Evolutionary conservation across 1,140 invertebrate species (phyloP), one percentile per base, ranked within the genome.

Genomic region (Dendrolimus punctatus): DNA sequence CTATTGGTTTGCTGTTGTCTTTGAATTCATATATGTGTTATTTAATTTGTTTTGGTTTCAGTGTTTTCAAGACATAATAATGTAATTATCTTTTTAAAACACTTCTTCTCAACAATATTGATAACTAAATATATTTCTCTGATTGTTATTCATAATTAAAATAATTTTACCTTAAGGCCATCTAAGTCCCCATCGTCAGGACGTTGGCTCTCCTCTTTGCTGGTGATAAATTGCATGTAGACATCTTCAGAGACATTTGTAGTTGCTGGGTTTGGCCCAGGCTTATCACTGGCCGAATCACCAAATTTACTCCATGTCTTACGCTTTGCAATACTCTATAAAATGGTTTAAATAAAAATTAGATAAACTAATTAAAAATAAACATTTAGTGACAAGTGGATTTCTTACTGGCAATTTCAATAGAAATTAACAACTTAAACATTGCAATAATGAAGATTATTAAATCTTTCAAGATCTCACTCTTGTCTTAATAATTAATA

Each of bases 261-360:
- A 0, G 97, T 99, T 0, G 97, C 93, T 36, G 98, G 95, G 85
- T 99, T 98, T 1, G 98, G 98, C 2, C 98, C 98, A 5, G 96
- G 95, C 63, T 96, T 95, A 75, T 99, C 98, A 73, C 91, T 91
- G 36, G 90, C 90, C 5, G 96, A 97, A 55, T 94, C 92, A 40
- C 98, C 98, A 90, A 97, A 99, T 83, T 99, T 99, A 36, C 91
- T 89, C 96, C 96, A 98, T 45, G 93, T 94, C 87, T 99, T 99
- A 51, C 98, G 90, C 57, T 91, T 90, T 4, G 97, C 97, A 73
- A 99, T 96, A 8, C 93, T 92, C 87, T 87, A 57, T 8, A 43
- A 51, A 39, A 51, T 2, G 8, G 6, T 45, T 45, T 45, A 68
- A 49, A 47, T 6, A 45, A 53, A 60, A 44, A 51, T 8, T 3